A percentile compares a stretch with the other conserved stretches of the same genome.
Conservation (phyloP, 2,113 vertebrate species). For the Xiphophorus hellerii region DNA sequence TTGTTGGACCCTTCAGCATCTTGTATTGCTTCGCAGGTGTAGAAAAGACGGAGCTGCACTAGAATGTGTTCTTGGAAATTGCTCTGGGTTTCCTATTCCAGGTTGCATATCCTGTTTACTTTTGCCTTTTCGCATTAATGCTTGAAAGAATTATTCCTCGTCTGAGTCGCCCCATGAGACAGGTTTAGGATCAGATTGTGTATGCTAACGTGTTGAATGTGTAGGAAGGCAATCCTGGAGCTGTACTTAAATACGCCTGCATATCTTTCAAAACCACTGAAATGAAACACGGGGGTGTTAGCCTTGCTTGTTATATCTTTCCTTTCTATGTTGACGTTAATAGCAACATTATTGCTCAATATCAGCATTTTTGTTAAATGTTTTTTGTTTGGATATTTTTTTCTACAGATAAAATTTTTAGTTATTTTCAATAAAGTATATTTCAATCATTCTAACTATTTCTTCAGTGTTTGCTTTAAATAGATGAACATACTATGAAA, state of each 20-base stretch:
- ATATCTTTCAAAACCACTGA: too few species aligned
- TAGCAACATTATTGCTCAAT: not conserved
- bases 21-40: not conserved
- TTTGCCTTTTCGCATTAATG: not conserved
- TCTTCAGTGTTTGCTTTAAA: not conserved
- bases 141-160: not conserved
- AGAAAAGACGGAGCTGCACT: not conserved
- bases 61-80: not conserved
- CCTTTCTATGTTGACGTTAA: not conserved
- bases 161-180: too few species aligned
- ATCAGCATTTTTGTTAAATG: not conserved
- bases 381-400: not conserved
- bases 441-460: not conserved
- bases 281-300: not conserved
- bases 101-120: not conserved
- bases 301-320: not conserved
- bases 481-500: not conserved
- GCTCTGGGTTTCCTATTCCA: not conserved
- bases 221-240: too few species aligned
- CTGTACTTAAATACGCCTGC: too few species aligned
- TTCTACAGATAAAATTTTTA: too few species aligned
- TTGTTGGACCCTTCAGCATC: not conserved
- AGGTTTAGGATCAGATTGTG: too few species aligned
- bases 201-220: too few species aligned
- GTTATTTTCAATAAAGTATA: not conserved